Conservation (phyloP, 1,140 invertebrate genomes). For the Medauroidea extradentata region DNA sequence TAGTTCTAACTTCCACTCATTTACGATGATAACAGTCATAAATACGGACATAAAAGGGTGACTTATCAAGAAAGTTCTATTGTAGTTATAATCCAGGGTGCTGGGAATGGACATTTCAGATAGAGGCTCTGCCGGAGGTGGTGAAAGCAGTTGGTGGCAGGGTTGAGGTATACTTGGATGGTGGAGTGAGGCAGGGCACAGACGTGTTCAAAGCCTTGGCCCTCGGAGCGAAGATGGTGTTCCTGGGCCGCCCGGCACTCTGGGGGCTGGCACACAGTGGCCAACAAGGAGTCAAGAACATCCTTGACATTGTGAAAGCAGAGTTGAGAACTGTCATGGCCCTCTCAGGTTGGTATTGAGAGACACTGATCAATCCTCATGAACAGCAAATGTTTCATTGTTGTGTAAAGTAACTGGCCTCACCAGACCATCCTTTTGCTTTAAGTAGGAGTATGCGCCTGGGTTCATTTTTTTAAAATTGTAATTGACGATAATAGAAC, state of each 20-base stretch:
- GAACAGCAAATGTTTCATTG: no score
- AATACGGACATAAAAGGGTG: conserved; percentile 69
- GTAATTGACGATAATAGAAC: no score
- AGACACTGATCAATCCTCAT: no score
- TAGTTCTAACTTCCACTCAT: no score
- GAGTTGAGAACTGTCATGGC: conserved; percentile 77
- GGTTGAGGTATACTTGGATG: conserved; percentile 82
- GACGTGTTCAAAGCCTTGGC: conserved; percentile 91
- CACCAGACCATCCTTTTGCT: no score
- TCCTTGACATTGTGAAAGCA: conserved; percentile 67
- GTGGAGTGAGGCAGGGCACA: conserved; percentile 77
- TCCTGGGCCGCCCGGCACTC: conserved; percentile 80
- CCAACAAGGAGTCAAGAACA: conserved; percentile 67
- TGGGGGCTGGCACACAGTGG: conserved; percentile 82
- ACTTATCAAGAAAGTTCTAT: no score
- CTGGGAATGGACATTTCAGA: no score
- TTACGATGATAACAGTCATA: conserved; percentile 65
- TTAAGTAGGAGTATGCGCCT: no score
- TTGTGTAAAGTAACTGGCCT: no score
- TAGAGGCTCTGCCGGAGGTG: conserved; percentile 83
- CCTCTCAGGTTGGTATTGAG: conserved; percentile 62
- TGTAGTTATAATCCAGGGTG: no score
- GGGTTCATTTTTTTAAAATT: no score
- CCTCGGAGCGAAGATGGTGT: conserved; percentile 87
- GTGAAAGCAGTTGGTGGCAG: conserved; percentile 65